Evolutionary conservation across 2,888 invertebrate species (phyloP), one percentile per base, ranked within the genome.

Genomic region (Imbricaverruca yamaguchii): DNA sequence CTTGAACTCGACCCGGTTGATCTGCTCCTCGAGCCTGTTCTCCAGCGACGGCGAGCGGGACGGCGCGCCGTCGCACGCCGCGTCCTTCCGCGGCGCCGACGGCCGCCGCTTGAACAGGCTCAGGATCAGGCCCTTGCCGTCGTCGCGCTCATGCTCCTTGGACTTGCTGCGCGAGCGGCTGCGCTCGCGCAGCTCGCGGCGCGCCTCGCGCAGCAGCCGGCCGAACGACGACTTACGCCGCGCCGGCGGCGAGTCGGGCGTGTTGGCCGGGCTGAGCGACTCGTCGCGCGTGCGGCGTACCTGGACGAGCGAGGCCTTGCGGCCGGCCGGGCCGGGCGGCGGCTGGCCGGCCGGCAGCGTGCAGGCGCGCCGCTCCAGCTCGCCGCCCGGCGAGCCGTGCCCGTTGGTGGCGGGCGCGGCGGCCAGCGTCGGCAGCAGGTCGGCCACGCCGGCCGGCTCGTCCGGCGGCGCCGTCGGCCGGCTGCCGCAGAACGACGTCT

Each of bases 131-230:
- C 69, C 69, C 18, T 74, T 74, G 18, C 69, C 69, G 53, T 74
- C 69, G 15, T 65, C 65, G 8, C 1, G 8, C 25, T 67, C 67
- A 9, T n/a, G 25, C 63, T 69, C 78, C 59, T 74, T 81, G 11
- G 80, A 53, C 81, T 77, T 39, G 84, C 92, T 92, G 81, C 92
- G 89, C 80, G 91, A 90, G 56, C 91, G 89, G 21, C 87, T 85
- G 82, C 87, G 85, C 53, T 87, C 87, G 59, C 86, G 84, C 23
- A 87, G 81, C 81, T 85, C 86, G 39, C 87, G 87, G 77, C 86
- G 85, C 13, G 87, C 86, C 82, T 87, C 87, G 81, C 85, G 85
- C 79, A 88, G 83, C 79, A 87, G 86, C 23, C 87, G 86, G 6
- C 87, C 85, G 55, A 88, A 83, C 63, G 78, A 80, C 53, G 69